These are phyloP conservation scores for Leptinotarsa tumamoca DNA, from an alignment of 2,888 invertebrate genomes.

Conservation along the genomic window DNA sequence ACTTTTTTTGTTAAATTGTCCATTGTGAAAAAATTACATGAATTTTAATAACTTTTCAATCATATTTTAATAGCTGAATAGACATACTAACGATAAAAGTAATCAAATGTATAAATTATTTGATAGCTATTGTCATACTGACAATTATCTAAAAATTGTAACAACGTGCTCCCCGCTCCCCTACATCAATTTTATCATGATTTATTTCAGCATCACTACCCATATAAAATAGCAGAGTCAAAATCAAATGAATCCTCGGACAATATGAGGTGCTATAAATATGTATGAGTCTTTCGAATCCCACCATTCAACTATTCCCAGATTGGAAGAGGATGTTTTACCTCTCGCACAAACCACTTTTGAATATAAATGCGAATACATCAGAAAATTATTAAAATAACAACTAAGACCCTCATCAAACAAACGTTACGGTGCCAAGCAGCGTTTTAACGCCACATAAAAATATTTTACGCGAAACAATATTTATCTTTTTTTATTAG, in stretches of 20 bases:
- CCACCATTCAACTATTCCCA: background rate
- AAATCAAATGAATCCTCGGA: constrained; percentile 6
- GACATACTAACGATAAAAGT: too few relatives aligned
- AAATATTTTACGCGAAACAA: constrained; percentile 15
- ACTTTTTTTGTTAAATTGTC: too few relatives aligned
- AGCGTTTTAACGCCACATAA: constrained; percentile 30
- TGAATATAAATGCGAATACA: constrained; percentile 1
- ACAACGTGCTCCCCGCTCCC: too few relatives aligned
- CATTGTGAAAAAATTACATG: too few relatives aligned
- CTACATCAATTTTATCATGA: background rate
- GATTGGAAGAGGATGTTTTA: background rate
- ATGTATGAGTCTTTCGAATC: constrained; percentile 1
- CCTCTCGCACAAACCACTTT: background rate
- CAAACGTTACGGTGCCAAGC: constrained; percentile 28
- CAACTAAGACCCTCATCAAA: constrained; percentile 33
- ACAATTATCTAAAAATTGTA: too few relatives aligned
- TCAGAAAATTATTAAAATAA: constrained; percentile 18
- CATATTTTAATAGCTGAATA: too few relatives aligned
- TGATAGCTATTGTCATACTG: too few relatives aligned
- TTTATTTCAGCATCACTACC: constrained; percentile 2
- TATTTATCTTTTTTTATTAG: constrained; percentile 2
- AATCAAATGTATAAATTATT: too few relatives aligned
- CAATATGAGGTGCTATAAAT: constrained; percentile 2
- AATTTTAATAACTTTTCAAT: too few relatives aligned
- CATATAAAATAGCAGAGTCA: background rate